Evolutionary conservation across 2,888 invertebrate species (phyloP), one percentile per base, ranked within the genome.

Genomic region (Lasioglossum oenotherae): DNA sequence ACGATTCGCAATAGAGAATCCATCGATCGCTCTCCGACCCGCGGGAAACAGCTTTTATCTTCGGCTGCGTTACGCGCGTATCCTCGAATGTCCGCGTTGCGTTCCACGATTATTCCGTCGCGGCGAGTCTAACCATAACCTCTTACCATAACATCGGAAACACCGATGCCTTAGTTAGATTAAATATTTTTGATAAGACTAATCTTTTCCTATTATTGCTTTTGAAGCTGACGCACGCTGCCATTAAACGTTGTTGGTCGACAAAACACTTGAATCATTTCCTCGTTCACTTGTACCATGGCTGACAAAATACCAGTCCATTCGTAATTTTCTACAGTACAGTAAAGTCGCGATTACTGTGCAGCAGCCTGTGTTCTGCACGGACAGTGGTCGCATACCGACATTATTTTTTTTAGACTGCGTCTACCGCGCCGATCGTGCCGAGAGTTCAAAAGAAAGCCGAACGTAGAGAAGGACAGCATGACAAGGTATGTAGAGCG

Each of bases 21-120:
- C 74, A 86, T 86, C 80, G 86, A 86, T 85, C 85, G 80, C 60
- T 27, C 74, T 72, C 60, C 41, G 71, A 64, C 76, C 74, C 60
- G 74, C 19, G 69, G 35, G 60, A 64, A 64, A 53, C 60, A 57
- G 31, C 73, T 46, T 73, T 46, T 53, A 76, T 82, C 72, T 19
- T 67, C 12, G 23, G 23, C 38, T 38, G 38, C 38, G 69, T 41
- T 38, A 69, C 38, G 38, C 38, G 69, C 38, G 69, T 35, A 19
- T 31, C 41, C 19, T 19, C 67, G 35, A 35, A 35, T 35, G 67
- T 67, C 6, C 67, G 67, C 31, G 67, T 35, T 31, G 64, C 64
- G 64, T 67, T 35, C 16, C 27, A 16, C 19, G 31, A 67, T 67
- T 67, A 67, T 64, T 64, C 64, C 64, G 64, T 31, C 31, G 16